Base-by-base conservation (phyloP, 2,888 invertebrate species). In the Agriopis marginaria region DNA sequence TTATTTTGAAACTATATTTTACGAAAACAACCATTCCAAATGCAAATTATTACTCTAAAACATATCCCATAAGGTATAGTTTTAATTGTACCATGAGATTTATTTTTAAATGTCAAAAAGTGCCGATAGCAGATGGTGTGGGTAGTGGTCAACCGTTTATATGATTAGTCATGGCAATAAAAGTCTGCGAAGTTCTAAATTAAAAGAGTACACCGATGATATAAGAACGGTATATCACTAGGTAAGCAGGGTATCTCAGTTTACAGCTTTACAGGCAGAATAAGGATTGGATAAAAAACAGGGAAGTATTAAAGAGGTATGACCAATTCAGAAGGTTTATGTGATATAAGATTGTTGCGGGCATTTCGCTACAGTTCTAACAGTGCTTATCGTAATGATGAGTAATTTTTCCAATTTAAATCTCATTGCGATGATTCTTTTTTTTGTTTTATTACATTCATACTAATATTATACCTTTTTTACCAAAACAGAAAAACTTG, bases 111-210 rank as follows among this genome's bases (percentile, higher is more conserved):
- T 85, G 85, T 87, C 85, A 87, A 87, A 86, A 79, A 82, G 81
- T 84, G 78, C 82, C 83, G 86, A 88, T 86, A 89, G 85, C 88
- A 65, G 82, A 80, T 83, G 55, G 85, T 84, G 92, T 92, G 89
- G 92, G 91, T 75, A 81, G 86, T 68, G 82, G 80, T 80, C 82
- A 83, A 83, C 82, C 83, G 86, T 88, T 87, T 87, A 88, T 85
- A 85, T 79, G 85, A 86, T 91, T 90, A 89, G 85, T 91, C 91
- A 89, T 84, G 81, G 88, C 85, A 87, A 88, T 88, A 89, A 90
- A 89, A 85, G 84, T 87, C 88, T 85, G 86, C 85, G 86, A 87
- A 83, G 82, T 79, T 86, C 88, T 87, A 87, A 89, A 89, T 89
- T 86, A 83, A 83, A 79, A 81, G 76, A 82, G 82, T 84, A 82